Percentiles rank a stretch among this genome's conserved stretches.
Evolutionary conservation across 2,797 vertebrate genomes (phyloP).

Genomic region (Crocidura indochinensis): DNA sequence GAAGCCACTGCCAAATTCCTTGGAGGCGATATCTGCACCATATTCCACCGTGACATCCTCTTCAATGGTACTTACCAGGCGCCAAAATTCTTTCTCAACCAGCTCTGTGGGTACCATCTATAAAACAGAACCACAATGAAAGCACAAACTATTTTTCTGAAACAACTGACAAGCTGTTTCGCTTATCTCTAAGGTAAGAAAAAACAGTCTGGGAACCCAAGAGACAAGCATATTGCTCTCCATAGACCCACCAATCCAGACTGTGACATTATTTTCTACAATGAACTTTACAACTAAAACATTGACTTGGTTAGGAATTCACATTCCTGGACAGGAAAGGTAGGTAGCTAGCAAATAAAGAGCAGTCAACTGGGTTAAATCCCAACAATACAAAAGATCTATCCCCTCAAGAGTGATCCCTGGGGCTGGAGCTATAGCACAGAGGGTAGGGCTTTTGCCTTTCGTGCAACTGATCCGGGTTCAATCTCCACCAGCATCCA

Average conservation of each 20-base stretch:
- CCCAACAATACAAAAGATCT: too few species aligned
- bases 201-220: too few species aligned
- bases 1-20: conserved; percentile 99
- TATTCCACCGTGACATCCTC: conserved; percentile 99
- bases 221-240: too few species aligned
- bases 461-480: too few species aligned
- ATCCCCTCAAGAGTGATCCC: too few species aligned
- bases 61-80: conserved; percentile 97
- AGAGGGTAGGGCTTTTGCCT: too few species aligned
- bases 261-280: background rate
- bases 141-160: background rate
- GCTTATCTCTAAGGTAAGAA: too few species aligned
- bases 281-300: conserved; percentile 1
- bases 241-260: too few species aligned
- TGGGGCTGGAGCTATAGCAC: too few species aligned
- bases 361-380: background rate
- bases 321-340: background rate
- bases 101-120: conserved; percentile 99
- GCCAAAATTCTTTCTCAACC: conserved; percentile 99
- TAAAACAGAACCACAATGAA: background rate
- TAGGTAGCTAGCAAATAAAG: background rate
- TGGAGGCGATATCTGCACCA: conserved; percentile 98
- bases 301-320: background rate
- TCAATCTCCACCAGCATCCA: too few species aligned
- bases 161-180: too few species aligned